phyloP scores from a whole-genome alignment of 1,140 invertebrate species.

The Bactericera cockerelli region DNA sequence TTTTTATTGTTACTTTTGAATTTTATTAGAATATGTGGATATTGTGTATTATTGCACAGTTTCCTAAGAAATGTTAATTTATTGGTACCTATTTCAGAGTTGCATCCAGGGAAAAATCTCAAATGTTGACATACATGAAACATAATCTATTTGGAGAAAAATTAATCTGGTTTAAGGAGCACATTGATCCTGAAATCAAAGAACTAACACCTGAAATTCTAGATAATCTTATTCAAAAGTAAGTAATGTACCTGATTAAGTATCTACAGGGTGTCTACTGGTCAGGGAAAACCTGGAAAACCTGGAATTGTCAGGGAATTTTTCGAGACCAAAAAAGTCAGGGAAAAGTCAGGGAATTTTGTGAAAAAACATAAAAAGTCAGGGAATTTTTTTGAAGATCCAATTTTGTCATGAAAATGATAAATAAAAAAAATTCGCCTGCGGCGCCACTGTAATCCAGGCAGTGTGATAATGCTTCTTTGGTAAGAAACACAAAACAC shows the following conservation, averaged over 20 bases:
- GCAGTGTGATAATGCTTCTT: no score
- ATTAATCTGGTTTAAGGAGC: slow-evolving; percentile 48
- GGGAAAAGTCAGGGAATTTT: no score
- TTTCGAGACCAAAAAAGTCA: no score
- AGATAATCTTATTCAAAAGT: slow-evolving; percentile 40
- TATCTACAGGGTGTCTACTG: not conserved
- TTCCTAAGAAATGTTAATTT: not conserved
- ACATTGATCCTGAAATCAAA: slow-evolving; percentile 35
- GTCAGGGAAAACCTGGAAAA: not conserved
- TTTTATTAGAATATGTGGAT: not conserved
- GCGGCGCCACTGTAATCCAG: no score
- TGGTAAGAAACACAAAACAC: no score
- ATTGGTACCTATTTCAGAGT: slow-evolving; percentile 28
- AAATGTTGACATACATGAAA: slow-evolving; percentile 45
- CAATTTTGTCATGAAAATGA: no score
- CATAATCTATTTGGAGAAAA: slow-evolving; percentile 54
- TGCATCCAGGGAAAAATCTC: slow-evolving; percentile 43
- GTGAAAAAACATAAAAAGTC: no score
- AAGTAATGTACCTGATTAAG: slow-evolving; percentile 23
- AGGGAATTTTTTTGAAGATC: no score
- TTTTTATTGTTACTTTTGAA: no score
- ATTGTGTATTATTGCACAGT: not conserved
- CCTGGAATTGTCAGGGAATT: no score
- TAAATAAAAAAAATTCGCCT: no score
- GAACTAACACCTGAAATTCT: slow-evolving; percentile 34